Conservation (phyloP, 2,888 invertebrate species). For the Portevinia maculata region DNA sequence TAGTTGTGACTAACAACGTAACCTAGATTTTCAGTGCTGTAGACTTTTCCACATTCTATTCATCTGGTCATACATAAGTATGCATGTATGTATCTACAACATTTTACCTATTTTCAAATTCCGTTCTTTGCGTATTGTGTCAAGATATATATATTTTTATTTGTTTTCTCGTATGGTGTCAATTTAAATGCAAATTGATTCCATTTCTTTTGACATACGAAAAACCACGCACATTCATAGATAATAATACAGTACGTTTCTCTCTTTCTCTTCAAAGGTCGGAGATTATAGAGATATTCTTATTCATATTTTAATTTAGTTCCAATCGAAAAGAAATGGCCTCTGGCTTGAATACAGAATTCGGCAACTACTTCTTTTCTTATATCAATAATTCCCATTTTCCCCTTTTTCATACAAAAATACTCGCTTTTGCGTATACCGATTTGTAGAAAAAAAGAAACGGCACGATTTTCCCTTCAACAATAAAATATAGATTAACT, state of each 20-base stretch:
- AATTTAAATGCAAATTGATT: slow-evolving; percentile 68
- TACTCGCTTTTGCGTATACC: background rate
- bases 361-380: slow-evolving; percentile 6
- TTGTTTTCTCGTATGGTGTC: slow-evolving; percentile 67
- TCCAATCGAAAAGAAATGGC: slow-evolving; percentile 54
- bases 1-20: slow-evolving; percentile 15
- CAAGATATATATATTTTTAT: slow-evolving; percentile 4
- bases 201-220: background rate
- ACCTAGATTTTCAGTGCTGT: no score
- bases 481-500: slow-evolving; percentile 58
- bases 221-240: background rate
- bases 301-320: slow-evolving; percentile 47
- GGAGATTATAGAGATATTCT: slow-evolving; percentile 68
- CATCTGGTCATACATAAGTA: no score
- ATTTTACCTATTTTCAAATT: slow-evolving; percentile 61
- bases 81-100: slow-evolving; percentile 5
- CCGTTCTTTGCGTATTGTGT: slow-evolving; percentile 32
- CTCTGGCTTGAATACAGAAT: slow-evolving; percentile 46
- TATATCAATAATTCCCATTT: slow-evolving; percentile 39
- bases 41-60: no score
- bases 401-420: background rate
- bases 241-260: slow-evolving; percentile 3
- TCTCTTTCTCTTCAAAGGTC: slow-evolving; percentile 11
- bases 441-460: no score
- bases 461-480: slow-evolving; percentile 58